phyloP scores from a whole-genome alignment of 2,888 invertebrate genomes.

The Cyclophora punctaria region DNA sequence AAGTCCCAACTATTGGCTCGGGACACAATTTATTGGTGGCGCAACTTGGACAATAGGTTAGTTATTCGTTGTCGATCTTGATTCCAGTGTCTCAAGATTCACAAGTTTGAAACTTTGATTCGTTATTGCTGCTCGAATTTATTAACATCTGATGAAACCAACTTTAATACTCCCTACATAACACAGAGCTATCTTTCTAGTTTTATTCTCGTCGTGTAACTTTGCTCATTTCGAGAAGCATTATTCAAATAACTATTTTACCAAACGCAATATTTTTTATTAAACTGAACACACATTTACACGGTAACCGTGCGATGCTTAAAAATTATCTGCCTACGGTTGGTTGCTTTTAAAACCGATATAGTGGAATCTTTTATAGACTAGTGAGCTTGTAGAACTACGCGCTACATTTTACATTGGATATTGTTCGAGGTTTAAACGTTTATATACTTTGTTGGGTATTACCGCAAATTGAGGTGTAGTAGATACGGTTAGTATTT shows the following conservation, averaged over 20 bases:
- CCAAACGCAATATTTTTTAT: not conserved
- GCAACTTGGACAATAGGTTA: constrained; percentile 50
- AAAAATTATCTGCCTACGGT: constrained; percentile 22
- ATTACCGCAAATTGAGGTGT: too few species aligned
- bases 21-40: constrained; percentile 49
- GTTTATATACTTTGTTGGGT: too few species aligned
- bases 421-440: too few species aligned
- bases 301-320: constrained; percentile 3
- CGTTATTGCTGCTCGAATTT: constrained; percentile 19
- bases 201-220: not conserved
- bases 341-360: constrained; percentile 20
- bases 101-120: constrained; percentile 23
- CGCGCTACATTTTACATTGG: not conserved
- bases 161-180: not conserved
- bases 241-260: too few species aligned
- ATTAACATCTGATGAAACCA: not conserved
- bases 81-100: constrained; percentile 33
- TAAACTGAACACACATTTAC: not conserved
- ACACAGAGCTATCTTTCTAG: not conserved
- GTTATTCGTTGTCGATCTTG: constrained; percentile 47
- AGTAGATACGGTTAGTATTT: too few species aligned
- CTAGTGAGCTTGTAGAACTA: constrained; percentile 15
- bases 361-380: constrained; percentile 21
- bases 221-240: too few species aligned
- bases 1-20: constrained; percentile 44